Percentiles rank a stretch among this genome's conserved stretches.
These are phyloP conservation scores for Chironomus striatipennis DNA, from an alignment of 1,140 invertebrate species.

Conservation along the genomic window DNA sequence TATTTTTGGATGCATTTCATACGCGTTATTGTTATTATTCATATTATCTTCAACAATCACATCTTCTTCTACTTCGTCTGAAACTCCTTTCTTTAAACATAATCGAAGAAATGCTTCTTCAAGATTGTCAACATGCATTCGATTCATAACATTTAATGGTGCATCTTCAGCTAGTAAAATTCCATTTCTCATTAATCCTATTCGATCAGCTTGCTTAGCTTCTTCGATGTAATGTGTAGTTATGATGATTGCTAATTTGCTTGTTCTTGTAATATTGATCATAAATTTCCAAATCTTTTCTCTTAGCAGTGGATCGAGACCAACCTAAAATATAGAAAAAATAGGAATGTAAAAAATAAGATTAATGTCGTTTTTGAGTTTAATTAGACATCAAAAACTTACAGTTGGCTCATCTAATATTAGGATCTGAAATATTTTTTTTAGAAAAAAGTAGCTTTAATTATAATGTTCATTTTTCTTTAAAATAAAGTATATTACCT, in stretches of 20 bases:
- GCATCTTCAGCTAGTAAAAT: conserved; percentile 69
- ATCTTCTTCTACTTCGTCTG: background rate
- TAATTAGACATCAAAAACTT: no score
- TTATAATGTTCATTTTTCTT: no score
- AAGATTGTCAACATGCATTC: conserved; percentile 49
- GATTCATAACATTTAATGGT: conserved; percentile 49
- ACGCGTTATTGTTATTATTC: background rate
- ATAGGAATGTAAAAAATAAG: no score
- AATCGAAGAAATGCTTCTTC: conserved; percentile 61
- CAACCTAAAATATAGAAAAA: conserved; percentile 39
- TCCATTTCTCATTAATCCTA: conserved; percentile 74
- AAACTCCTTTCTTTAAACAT: conserved; percentile 45
- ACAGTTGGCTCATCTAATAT: conserved; percentile 84
- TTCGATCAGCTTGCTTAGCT: conserved; percentile 64
- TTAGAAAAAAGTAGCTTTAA: no score
- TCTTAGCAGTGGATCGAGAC: conserved; percentile 73
- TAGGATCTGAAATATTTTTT: no score
- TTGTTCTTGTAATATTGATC: conserved; percentile 52
- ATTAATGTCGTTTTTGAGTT: no score
- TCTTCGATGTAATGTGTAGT: conserved; percentile 91
- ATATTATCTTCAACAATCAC: no score
- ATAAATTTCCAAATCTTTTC: conserved; percentile 80
- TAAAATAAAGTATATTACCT: conserved; percentile 74
- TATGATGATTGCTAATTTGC: conserved; percentile 62
- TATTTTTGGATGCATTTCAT: background rate